These are phyloP conservation scores for Entosphenus tridentatus DNA, from an alignment of 2,113 vertebrate species.

Conservation along the genomic window DNA sequence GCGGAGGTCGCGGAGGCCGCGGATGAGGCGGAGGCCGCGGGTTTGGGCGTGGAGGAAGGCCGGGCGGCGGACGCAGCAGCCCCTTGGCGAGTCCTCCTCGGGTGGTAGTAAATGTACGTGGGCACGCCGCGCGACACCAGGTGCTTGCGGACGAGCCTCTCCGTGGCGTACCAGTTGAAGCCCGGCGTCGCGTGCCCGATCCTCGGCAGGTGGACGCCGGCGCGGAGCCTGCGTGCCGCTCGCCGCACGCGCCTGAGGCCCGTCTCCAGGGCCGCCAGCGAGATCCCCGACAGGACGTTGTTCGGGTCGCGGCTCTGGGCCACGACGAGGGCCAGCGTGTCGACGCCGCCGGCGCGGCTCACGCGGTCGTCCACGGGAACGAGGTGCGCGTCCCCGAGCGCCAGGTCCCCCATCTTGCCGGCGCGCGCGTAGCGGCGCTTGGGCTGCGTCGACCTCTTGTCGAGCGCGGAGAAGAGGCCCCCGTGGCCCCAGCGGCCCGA, in stretches of 20 bases:
- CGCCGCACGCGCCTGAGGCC: constrained; percentile 52
- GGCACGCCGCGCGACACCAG: constrained; percentile 39
- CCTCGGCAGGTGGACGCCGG: constrained; percentile 65
- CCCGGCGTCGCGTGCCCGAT: constrained; percentile 55
- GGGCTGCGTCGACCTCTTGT: constrained; percentile 42
- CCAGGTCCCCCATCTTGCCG: constrained; percentile 64
- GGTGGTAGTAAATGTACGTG: constrained; percentile 39
- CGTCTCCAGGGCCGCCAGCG: constrained; percentile 42
- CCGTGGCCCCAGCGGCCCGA: constrained; percentile 61
- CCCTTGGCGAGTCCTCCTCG: too few relatives aligned
- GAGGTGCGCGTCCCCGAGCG: constrained; percentile 45
- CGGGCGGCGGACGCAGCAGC: too few relatives aligned
- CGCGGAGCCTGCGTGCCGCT: constrained; percentile 26
- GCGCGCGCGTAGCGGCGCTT: constrained; percentile 49
- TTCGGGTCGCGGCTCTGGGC: constrained; percentile 45
- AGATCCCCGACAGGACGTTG: constrained; percentile 56
- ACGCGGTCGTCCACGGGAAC: constrained; percentile 45
- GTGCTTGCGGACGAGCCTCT: constrained; percentile 59
- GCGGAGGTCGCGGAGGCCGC: too few relatives aligned
- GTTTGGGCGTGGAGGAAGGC: too few relatives aligned
- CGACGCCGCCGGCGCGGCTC: not conserved
- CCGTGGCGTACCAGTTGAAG: constrained; percentile 88
- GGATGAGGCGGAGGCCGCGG: too few relatives aligned
- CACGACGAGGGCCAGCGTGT: constrained; percentile 48
- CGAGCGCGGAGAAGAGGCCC: constrained; percentile 62